A percentile compares a stretch with the other conserved stretches of the same genome.
These are phyloP conservation scores for Myopa testacea DNA, from an alignment of 2,888 invertebrate species.

Conservation along the genomic window DNA sequence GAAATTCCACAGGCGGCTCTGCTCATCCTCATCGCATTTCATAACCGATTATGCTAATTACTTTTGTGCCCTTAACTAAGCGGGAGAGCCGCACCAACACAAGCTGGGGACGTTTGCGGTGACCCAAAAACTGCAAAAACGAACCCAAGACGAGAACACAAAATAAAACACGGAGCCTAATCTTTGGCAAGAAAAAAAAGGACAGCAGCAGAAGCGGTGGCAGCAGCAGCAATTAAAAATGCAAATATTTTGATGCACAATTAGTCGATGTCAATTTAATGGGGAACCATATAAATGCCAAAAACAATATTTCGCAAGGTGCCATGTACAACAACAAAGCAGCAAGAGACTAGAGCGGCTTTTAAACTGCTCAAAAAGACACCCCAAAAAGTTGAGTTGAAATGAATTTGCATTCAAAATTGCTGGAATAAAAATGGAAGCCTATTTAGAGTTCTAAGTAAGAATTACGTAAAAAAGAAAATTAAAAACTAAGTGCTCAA, in stretches of 20 bases:
- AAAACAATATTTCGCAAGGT: constrained; percentile 13
- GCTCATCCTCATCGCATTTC: constrained; percentile 27
- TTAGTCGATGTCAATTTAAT: constrained; percentile 40
- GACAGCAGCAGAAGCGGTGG: constrained; percentile 10
- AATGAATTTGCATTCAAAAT: constrained; percentile 38
- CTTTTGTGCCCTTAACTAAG: background rate
- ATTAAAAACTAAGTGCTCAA: background rate
- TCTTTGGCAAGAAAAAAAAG: background rate
- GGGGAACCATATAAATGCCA: constrained; percentile 26
- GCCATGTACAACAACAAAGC: background rate
- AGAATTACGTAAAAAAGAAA: constrained; percentile 1
- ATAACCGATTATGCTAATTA: constrained; percentile 46
- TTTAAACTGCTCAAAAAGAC: background rate
- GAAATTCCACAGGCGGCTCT: background rate
- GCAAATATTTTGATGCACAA: constrained; percentile 43
- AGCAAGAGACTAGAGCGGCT: background rate
- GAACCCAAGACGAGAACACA: background rate
- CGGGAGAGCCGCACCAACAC: background rate
- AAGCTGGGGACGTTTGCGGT: background rate
- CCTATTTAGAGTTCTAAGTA: constrained; percentile 18
- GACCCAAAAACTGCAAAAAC: constrained; percentile 25
- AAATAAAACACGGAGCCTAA: constrained; percentile 23
- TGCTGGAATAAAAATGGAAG: constrained; percentile 17
- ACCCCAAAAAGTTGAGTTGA: background rate
- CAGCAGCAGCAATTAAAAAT: constrained; percentile 41